Evolutionary conservation across 2,797 vertebrate species (phyloP), one percentile per base, ranked within the genome.

Genomic region (Numenius phaeopus): DNA sequence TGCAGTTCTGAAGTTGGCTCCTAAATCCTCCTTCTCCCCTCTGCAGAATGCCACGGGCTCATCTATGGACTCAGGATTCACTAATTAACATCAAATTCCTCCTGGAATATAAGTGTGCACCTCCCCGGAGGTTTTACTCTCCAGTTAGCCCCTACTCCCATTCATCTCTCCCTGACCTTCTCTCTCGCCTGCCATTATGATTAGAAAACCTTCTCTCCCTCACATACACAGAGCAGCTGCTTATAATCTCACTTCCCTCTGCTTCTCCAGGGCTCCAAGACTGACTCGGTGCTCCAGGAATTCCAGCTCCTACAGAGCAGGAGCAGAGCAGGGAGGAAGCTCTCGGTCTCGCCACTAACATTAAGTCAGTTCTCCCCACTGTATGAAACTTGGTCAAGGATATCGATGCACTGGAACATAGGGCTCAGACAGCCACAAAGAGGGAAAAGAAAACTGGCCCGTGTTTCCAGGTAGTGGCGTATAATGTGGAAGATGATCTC

Each of bases 401-500:
- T 75, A 77, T 72, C 11, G 64, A 40, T 29, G 39, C 37, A 15
- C 13, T 80, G 83, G 83, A 92, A 92, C 78, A 83, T 1, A 54
- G n/a, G 70, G 54, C 76, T 86, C 66, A 94, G 76, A 21, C 44
- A 84, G 61, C 40, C 52, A 17, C 40, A 30, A 88, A 72, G 44
- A 72, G 17, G 49, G 79, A 76, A 97, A 69, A 92, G 58, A 95
- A 97, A 97, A 76, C 58, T 87, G 71, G 80, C 16, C 83, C 46
- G 5, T 69, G 75, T 81, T 97, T 94, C 94, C 72, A 97, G 87
- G 92, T 94, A 79, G 67, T 78, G 58, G 83, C 24, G 5, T 64
- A 52, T 87, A 79, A 62, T 42, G 71, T 85, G 83, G 96, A 95
- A 91, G 90, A 95, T 95, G 89, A 98, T 97, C 94, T 97, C 97